Conservation (phyloP, 1,140 invertebrate species). For the Cherax destructor region DNA sequence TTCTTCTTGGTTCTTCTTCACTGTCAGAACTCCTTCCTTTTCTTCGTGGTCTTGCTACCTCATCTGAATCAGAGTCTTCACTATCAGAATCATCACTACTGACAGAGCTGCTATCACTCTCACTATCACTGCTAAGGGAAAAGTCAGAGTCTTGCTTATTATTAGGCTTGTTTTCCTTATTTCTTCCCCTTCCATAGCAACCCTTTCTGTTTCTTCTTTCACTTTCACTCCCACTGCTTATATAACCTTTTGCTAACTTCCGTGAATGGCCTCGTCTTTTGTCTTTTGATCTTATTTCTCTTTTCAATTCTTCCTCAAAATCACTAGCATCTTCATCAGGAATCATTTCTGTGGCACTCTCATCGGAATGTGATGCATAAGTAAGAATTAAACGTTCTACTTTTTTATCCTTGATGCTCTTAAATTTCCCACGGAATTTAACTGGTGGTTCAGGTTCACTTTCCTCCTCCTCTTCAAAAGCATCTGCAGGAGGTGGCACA, state of each 20-base stretch:
- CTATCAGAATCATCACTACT: constrained; percentile 45
- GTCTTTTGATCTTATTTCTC: constrained; percentile 65
- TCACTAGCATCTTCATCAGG: constrained; percentile 71
- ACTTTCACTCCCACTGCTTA: constrained; percentile 51
- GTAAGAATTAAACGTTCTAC: constrained; percentile 69
- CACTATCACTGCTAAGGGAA: constrained; percentile 33
- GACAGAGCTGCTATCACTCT: constrained; percentile 14
- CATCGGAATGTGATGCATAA: constrained; percentile 71
- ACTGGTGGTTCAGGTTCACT: constrained; percentile 70
- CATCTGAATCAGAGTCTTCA: constrained; percentile 57
- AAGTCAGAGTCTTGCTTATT: constrained; percentile 58
- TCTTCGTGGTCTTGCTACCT: constrained; percentile 29
- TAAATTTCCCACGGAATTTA: constrained; percentile 70
- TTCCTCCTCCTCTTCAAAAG: constrained; percentile 61
- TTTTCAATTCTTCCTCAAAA: constrained; percentile 69
- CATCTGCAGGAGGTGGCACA: constrained; percentile 41
- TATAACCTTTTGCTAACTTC: constrained; percentile 19
- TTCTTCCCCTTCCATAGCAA: constrained; percentile 36
- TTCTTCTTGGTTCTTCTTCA: constrained; percentile 18
- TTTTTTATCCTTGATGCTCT: constrained; percentile 71
- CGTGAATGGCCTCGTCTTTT: constrained; percentile 34
- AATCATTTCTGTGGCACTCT: constrained; percentile 70
- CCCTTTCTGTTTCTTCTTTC: constrained; percentile 21
- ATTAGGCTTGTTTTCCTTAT: constrained; percentile 63
- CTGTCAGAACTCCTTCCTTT: constrained; percentile 25